Evolutionary conservation across 1,140 invertebrate genomes (phyloP).

Genomic region (Diorhabda elongata): DNA sequence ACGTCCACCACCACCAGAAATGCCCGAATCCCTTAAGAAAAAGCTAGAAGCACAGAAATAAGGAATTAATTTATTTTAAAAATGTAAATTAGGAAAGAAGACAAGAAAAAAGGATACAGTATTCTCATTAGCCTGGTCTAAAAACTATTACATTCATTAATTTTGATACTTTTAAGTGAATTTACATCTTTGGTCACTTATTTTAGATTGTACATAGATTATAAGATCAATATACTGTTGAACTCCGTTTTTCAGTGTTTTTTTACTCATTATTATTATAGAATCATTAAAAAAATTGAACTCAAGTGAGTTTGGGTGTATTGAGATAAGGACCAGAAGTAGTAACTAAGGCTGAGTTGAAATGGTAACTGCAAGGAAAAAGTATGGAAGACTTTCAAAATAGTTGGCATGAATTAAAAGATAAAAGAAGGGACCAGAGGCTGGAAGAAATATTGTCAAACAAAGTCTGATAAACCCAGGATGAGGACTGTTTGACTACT

Average conservation of each 20-base stretch:
- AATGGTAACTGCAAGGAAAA: too few species aligned
- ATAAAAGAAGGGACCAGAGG: too few species aligned
- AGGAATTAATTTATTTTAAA: background rate
- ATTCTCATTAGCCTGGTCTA: slow-evolving; percentile 8
- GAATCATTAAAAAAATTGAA: background rate
- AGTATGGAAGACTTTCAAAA: too few species aligned
- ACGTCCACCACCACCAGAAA: slow-evolving; percentile 94
- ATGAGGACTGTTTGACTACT: too few species aligned
- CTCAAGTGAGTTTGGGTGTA: too few species aligned
- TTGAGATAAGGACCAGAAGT: too few species aligned
- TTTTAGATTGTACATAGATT: slow-evolving; percentile 19
- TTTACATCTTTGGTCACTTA: slow-evolving; percentile 3
- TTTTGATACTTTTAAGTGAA: slow-evolving; percentile 15
- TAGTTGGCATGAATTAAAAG: too few species aligned
- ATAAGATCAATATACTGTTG: slow-evolving; percentile 11
- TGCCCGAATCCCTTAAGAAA: slow-evolving; percentile 93
- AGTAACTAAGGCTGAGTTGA: too few species aligned
- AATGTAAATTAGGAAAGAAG: background rate
- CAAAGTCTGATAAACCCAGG: too few species aligned
- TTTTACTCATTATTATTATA: background rate
- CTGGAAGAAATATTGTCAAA: too few species aligned
- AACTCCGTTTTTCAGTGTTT: slow-evolving; percentile 8
- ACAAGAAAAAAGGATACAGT: slow-evolving; percentile 10
- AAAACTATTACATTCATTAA: background rate
- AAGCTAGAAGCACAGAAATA: slow-evolving; percentile 58